Percentiles rank a stretch among this genome's conserved stretches.
Evolutionary conservation across 2,113 vertebrate genomes (phyloP).

Genomic region (Coreoperca whiteheadi): DNA sequence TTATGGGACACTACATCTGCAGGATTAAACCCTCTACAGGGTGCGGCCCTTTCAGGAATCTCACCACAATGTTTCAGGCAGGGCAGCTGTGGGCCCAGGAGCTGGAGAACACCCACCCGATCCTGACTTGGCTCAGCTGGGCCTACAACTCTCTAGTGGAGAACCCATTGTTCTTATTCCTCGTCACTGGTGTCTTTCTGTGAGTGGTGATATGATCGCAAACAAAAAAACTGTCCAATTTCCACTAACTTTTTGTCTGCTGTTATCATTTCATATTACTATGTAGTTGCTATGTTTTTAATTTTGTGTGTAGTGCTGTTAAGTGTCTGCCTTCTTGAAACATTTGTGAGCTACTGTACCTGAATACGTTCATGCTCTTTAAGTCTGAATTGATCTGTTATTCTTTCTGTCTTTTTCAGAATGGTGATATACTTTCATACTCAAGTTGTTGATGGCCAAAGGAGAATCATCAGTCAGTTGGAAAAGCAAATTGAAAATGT

Average conservation of each 20-base stretch:
- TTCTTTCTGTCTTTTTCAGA: constrained; percentile 71
- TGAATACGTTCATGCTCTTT: background rate
- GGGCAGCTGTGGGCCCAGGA: constrained; percentile 77
- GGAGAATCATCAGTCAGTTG: constrained; percentile 83
- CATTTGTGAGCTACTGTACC: background rate
- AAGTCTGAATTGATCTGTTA: background rate
- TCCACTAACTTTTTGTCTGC: background rate
- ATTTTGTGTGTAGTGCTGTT: background rate
- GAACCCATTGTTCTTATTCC: constrained; percentile 84
- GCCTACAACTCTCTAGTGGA: constrained; percentile 83
- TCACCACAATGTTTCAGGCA: constrained; percentile 84
- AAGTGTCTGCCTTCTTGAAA: background rate
- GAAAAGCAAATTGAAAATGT: constrained; percentile 89
- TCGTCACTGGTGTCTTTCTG: constrained; percentile 81
- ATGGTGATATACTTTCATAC: constrained; percentile 87
- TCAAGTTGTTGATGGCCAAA: constrained; percentile 88
- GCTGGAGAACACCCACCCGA: constrained; percentile 69
- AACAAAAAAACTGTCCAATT: background rate
- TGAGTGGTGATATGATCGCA: constrained; percentile 75
- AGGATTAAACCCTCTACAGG: constrained; percentile 86
- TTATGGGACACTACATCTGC: background rate
- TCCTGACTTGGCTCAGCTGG: constrained; percentile 83
- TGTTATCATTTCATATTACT: background rate
- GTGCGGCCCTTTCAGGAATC: constrained; percentile 90
- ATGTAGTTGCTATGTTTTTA: background rate